A percentile compares a stretch with the other conserved stretches of the same genome.
These are phyloP conservation scores for Campoplex nolae DNA, from an alignment of 2,888 invertebrate genomes.

Conservation along the genomic window DNA sequence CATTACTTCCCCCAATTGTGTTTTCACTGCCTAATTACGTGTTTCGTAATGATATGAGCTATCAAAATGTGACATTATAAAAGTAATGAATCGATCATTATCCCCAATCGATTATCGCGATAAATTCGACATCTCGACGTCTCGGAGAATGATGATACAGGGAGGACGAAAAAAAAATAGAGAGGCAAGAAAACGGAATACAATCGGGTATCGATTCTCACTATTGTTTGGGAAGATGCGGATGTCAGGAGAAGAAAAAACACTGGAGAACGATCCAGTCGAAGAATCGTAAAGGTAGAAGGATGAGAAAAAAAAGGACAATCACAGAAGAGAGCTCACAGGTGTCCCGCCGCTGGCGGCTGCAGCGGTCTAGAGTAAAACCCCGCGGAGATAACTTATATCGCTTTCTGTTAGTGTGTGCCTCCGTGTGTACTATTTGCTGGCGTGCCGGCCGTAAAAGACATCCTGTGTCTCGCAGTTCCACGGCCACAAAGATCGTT, in stretches of 20 bases:
- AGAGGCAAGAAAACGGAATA: constrained; percentile 22
- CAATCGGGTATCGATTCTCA: constrained; percentile 51
- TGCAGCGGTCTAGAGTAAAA: constrained; percentile 21
- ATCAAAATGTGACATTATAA: background rate
- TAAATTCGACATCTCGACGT: constrained; percentile 37
- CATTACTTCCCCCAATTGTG: background rate
- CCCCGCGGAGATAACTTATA: constrained; percentile 67
- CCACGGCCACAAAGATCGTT: constrained; percentile 65
- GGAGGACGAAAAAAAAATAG: constrained; percentile 1
- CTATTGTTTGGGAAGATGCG: constrained; percentile 51
- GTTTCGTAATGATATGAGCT: background rate
- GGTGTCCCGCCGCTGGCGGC: constrained; percentile 60
- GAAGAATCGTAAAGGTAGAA: constrained; percentile 34
- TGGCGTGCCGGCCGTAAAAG: constrained; percentile 66
- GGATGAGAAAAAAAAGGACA: constrained; percentile 45
- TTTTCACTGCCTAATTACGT: background rate
- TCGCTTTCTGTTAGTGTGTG: constrained; percentile 50
- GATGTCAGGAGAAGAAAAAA: constrained; percentile 27
- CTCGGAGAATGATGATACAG: constrained; percentile 14
- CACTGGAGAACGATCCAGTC: constrained; percentile 1
- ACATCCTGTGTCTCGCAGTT: constrained; percentile 68
- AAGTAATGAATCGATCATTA: constrained; percentile 22
- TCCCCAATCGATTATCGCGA: constrained; percentile 17
- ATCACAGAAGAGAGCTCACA: constrained; percentile 54
- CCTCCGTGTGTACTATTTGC: constrained; percentile 53